Evolutionary conservation across 2,113 vertebrate species (phyloP).

Genomic region (Thryonomys swinderianus): DNA sequence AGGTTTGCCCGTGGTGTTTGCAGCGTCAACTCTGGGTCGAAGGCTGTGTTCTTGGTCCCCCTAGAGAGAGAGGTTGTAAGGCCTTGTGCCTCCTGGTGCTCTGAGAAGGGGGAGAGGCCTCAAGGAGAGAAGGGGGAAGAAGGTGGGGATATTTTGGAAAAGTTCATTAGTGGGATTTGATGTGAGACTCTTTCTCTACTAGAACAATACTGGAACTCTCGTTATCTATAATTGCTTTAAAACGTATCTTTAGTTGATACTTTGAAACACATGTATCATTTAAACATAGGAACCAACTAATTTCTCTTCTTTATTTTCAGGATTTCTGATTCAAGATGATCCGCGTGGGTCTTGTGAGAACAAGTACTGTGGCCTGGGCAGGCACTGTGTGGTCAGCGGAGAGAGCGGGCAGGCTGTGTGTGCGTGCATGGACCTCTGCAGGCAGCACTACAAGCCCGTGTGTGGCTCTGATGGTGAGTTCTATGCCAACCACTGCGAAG

Average conservation of each 20-base stretch:
- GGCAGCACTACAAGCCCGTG: constrained; percentile 94
- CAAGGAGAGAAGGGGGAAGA: too few species aligned
- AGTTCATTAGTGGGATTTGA: not conserved
- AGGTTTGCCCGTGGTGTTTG: not conserved
- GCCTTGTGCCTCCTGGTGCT: not conserved
- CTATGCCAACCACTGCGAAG: constrained; percentile 97
- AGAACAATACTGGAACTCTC: not conserved
- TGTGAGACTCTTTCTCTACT: not conserved
- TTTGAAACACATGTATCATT: not conserved
- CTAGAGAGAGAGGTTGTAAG: not conserved
- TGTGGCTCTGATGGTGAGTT: constrained; percentile 97
- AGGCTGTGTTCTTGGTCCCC: not conserved
- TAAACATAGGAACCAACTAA: not conserved
- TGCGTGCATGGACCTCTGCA: constrained; percentile 93
- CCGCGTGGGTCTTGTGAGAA: constrained; percentile 91
- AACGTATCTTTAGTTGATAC: not conserved
- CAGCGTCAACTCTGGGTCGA: not conserved
- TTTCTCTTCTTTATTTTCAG: constrained; percentile 70
- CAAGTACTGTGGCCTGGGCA: constrained; percentile 96
- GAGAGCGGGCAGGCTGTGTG: constrained; percentile 91
- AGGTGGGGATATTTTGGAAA: not conserved
- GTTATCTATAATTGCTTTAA: not conserved
- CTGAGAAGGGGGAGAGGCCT: not conserved
- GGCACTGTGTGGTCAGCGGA: constrained; percentile 90
- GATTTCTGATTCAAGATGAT: constrained; percentile 83